Percentiles rank a stretch among this genome's conserved stretches.
phyloP scores from a whole-genome alignment of 2,888 invertebrate genomes.

The Agonopterix heracliana region DNA sequence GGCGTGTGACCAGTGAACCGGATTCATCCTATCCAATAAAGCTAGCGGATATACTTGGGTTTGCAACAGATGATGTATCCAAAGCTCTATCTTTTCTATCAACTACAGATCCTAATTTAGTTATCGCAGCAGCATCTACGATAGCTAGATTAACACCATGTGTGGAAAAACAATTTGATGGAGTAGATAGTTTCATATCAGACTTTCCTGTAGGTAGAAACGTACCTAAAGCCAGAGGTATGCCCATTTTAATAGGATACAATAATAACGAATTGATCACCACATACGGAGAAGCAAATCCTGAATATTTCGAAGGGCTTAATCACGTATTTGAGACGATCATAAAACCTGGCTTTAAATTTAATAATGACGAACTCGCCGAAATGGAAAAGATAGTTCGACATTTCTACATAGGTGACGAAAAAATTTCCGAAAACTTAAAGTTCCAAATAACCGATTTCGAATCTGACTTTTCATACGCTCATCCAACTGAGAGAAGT shows the following conservation, averaged over 20 bases:
- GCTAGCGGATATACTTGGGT: conserved; percentile 32
- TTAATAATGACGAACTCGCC: conserved; percentile 11
- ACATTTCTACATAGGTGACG: conserved; percentile 24
- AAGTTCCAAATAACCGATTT: conserved; percentile 18
- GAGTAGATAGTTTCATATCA: conserved; percentile 33
- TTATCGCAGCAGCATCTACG: conserved; percentile 24
- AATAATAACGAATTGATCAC: conserved; percentile 33
- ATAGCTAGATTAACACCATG: conserved; percentile 32
- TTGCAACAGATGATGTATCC: conserved; percentile 17
- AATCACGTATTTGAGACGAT: conserved; percentile 21
- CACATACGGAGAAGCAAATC: conserved; percentile 13
- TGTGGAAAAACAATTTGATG: conserved; percentile 36
- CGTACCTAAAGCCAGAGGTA: conserved; percentile 29
- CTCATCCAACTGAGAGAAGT: conserved; percentile 19
- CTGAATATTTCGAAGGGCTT: conserved; percentile 21
- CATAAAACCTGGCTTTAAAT: background rate
- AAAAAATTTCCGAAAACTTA: conserved; percentile 12
- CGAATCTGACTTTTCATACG: conserved; percentile 17
- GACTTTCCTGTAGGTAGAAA: conserved; percentile 29
- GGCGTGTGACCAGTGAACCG: conserved; percentile 24
- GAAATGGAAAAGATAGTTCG: conserved; percentile 18
- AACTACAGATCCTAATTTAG: conserved; percentile 18
- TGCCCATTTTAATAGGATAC: conserved; percentile 41
- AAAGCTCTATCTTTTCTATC: conserved; percentile 34
- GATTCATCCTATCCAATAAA: conserved; percentile 27